Evolutionary conservation across 2,888 invertebrate genomes (phyloP).

Genomic region (Meteorus colon): DNA sequence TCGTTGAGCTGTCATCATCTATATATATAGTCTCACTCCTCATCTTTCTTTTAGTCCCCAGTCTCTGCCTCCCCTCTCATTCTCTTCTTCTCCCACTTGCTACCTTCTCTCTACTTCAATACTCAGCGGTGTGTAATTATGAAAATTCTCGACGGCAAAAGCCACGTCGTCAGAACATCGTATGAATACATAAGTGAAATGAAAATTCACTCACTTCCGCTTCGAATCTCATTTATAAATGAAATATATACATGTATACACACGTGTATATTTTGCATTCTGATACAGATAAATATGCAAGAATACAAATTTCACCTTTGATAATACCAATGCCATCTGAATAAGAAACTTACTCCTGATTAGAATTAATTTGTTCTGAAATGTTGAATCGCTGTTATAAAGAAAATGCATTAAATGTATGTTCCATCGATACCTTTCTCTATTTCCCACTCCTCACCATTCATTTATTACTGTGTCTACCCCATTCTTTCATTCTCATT

Average conservation of each 20-base stretch:
- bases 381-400: no score
- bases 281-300: no score
- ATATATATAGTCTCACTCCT: neutral
- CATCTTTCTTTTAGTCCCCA: neutral
- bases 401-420: no score
- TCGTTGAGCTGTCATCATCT: conserved; percentile 6
- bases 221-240: neutral
- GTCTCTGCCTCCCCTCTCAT: neutral
- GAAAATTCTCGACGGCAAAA: conserved; percentile 8
- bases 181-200: conserved; percentile 8
- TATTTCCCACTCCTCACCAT: no score
- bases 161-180: conserved; percentile 7
- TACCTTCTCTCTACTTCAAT: neutral
- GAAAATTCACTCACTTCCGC: neutral
- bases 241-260: neutral
- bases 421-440: no score
- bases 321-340: no score
- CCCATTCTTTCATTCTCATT: no score
- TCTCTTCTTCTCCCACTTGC: neutral
- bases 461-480: no score
- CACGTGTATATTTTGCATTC: no score
- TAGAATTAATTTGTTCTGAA: no score
- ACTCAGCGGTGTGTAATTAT: conserved; percentile 18
- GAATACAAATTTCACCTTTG: no score
- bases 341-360: no score